Evolutionary conservation across 1,140 invertebrate species (phyloP).

Genomic region (Neodiprion virginianus): DNA sequence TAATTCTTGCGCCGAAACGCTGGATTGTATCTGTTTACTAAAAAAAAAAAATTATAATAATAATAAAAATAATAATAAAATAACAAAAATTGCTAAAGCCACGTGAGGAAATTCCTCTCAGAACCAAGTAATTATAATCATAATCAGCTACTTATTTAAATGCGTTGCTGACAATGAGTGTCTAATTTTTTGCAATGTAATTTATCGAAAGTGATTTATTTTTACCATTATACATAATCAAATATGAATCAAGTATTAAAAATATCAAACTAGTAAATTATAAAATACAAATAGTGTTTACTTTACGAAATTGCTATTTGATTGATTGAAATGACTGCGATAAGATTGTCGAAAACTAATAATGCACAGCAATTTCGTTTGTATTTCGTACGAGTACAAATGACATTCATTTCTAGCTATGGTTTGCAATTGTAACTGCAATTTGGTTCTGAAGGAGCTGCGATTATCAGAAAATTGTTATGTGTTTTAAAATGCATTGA

Average conservation of each 20-base stretch:
- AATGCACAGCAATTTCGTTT: no score
- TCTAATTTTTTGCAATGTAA: background rate
- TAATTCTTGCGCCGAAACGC: no score
- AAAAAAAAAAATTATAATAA: no score
- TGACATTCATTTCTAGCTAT: no score
- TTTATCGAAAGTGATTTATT: background rate
- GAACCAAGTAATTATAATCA: constrained; percentile 3
- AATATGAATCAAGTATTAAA: background rate
- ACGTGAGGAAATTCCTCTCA: background rate
- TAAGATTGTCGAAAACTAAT: no score
- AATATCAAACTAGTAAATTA: background rate
- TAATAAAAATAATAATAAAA: no score
- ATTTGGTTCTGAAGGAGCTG: constrained; percentile 2
- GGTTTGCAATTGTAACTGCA: background rate
- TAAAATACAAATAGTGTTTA: background rate
- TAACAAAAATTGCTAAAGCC: no score
- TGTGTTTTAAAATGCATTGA: no score
- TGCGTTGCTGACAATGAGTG: background rate
- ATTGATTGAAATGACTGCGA: no score
- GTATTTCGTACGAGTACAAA: background rate
- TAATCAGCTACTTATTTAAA: background rate
- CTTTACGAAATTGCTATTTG: constrained; percentile 3
- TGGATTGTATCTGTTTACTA: no score
- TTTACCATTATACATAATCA: background rate
- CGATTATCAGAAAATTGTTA: background rate